Evolutionary conservation across 2,113 vertebrate species (phyloP).

Genomic region (Toxotes chatareus): DNA sequence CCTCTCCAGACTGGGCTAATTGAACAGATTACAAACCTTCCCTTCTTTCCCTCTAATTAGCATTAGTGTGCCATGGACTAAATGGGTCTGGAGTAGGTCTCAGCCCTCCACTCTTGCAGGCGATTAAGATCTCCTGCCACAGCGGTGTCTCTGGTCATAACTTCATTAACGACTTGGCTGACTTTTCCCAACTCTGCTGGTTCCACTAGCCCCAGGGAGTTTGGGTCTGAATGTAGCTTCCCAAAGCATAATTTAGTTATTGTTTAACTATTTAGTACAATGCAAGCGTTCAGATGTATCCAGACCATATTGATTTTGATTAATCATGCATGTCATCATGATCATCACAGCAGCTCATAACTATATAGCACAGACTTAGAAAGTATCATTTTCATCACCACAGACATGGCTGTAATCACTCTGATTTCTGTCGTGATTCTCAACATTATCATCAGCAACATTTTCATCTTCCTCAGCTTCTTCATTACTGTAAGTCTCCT

Average conservation of each 20-base stretch:
- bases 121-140: slow-evolving; percentile 69
- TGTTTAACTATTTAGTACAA: background rate
- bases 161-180: slow-evolving; percentile 74
- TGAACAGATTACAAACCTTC: slow-evolving; percentile 71
- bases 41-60: slow-evolving; percentile 71
- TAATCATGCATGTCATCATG: slow-evolving; percentile 13
- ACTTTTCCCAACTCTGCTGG: slow-evolving; percentile 61
- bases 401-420: slow-evolving; percentile 42
- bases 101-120: slow-evolving; percentile 44
- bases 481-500: slow-evolving; percentile 34
- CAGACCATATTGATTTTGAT: slow-evolving; percentile 21
- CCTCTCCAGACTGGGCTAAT: slow-evolving; percentile 67
- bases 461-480: slow-evolving; percentile 44
- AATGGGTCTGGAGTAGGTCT: slow-evolving; percentile 68
- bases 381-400: slow-evolving; percentile 65
- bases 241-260: background rate
- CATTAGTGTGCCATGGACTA: slow-evolving; percentile 51
- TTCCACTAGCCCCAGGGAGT: slow-evolving; percentile 14
- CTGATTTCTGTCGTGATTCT: slow-evolving; percentile 52
- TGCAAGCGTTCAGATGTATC: slow-evolving; percentile 7
- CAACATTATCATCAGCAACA: slow-evolving; percentile 45
- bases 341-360: slow-evolving; percentile 2
- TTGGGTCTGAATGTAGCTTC: slow-evolving; percentile 41
- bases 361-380: background rate
- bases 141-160: slow-evolving; percentile 65